Conservation (phyloP, 2,888 invertebrate species). For the Perizoma affinitatum region DNA sequence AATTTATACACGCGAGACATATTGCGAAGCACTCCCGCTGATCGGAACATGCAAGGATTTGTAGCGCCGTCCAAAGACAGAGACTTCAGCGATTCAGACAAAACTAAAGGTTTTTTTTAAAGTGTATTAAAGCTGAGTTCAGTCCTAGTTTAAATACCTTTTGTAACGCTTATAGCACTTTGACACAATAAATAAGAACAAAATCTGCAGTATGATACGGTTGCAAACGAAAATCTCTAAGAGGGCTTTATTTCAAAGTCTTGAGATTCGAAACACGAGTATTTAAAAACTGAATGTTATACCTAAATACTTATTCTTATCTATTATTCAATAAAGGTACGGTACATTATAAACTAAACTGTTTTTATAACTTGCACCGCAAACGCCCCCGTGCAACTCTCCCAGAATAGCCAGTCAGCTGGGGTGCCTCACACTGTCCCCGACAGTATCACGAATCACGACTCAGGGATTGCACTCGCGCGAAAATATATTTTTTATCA, state of each 20-base stretch:
- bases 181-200: no score
- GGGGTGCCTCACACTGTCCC: conserved; percentile 64
- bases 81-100: conserved; percentile 20
- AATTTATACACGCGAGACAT: conserved; percentile 53
- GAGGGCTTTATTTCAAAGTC: no score
- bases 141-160: no score
- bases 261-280: no score
- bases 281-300: no score
- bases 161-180: no score
- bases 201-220: no score
- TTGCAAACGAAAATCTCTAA: no score
- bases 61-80: conserved; percentile 20
- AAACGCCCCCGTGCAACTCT: conserved; percentile 34
- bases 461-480: conserved; percentile 11
- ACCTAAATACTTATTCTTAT: no score
- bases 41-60: conserved; percentile 40
- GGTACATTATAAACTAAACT: no score
- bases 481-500: neutral
- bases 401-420: conserved; percentile 76
- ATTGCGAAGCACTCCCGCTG: conserved; percentile 54
- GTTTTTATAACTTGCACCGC: conserved; percentile 21
- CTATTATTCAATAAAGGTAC: no score
- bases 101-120: neutral
- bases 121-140: no score
- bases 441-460: conserved; percentile 52